Base-by-base conservation (phyloP, 2,888 invertebrate genomes). In the Scotopteryx bipunctaria region DNA sequence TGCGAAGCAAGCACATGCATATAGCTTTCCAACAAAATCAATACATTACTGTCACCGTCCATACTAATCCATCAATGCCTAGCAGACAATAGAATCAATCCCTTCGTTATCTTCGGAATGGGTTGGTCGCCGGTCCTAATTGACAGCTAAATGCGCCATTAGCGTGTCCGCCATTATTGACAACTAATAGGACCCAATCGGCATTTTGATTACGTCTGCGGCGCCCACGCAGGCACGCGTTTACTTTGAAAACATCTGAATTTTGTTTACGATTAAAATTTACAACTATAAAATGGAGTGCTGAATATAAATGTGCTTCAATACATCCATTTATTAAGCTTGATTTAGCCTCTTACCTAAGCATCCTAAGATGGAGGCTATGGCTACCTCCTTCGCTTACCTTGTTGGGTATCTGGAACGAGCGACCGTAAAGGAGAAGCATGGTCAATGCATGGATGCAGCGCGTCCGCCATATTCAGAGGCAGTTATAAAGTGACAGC, bases 91-190 rank as follows among this genome's bases (percentile, higher is more conserved):
- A 46, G 51, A 59, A 68, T 69, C 63, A 60, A 69, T 68, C 63
- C 59, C 15, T 44, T 27, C 32, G 35, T 55, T 59, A 57, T 59
- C 56, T 52, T 16, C 5, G 29, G 41, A 42, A 45, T 36, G 49
- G 47, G 40, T 29, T 45, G 32, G 46, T 48, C 54, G 61, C 66
- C 71, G 68, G 66, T 70, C 64, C 66, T 81, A 84, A 84, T 82
- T 85, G 86, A 81, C 84, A 85, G 76, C 69, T 80, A 83, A 83
- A 84, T 76, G 73, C 68, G 73, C 71, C 77, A 80, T 83, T 83
- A 82, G 69, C 71, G 62, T 64, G 71, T 59, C 64, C 61, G 64
- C 67, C 66, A 71, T 81, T 76, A 78, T 73, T 69, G 73, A 67
- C 63, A 64, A 64, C 57, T 64, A 67, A 71, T 67, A 71, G 65